A percentile compares a stretch with the other conserved stretches of the same genome.
Conservation (phyloP, 2,797 vertebrate species). For the Crypturellus tataupa region DNA sequence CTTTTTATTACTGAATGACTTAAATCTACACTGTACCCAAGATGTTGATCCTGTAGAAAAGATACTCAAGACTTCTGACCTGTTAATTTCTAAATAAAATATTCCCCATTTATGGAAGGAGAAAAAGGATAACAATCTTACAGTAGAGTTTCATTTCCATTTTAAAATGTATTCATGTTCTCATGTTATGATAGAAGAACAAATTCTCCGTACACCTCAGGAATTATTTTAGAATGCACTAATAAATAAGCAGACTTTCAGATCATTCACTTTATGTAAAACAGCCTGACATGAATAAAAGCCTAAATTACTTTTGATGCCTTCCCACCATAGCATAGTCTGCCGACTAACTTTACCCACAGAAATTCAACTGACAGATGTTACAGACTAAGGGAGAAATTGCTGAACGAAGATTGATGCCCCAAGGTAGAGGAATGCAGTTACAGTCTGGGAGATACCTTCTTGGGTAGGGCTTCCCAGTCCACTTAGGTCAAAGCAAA, state of each 20-base stretch:
- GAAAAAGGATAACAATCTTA: background rate
- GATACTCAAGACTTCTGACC: background rate
- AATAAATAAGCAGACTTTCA: background rate
- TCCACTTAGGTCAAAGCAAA: background rate
- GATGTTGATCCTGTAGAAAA: background rate
- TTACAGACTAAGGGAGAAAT: background rate
- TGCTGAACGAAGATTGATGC: background rate
- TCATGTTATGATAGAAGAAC: background rate
- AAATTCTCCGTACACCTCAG: background rate
- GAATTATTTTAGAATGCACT: background rate
- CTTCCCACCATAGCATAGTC: background rate
- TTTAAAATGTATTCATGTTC: background rate
- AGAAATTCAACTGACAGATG: background rate
- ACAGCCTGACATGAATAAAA: background rate
- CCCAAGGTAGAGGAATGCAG: background rate
- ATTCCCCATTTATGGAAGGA: accelerated
- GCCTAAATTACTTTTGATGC: background rate
- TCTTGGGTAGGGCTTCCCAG: background rate
- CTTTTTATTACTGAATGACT: background rate
- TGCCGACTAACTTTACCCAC: background rate
- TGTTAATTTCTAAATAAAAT: background rate
- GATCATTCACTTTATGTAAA: background rate
- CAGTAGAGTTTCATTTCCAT: background rate
- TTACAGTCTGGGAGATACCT: background rate
- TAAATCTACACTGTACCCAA: background rate